Evolutionary conservation across 2,797 vertebrate species (phyloP).

Genomic region (Dendrocincla fuliginosa): DNA sequence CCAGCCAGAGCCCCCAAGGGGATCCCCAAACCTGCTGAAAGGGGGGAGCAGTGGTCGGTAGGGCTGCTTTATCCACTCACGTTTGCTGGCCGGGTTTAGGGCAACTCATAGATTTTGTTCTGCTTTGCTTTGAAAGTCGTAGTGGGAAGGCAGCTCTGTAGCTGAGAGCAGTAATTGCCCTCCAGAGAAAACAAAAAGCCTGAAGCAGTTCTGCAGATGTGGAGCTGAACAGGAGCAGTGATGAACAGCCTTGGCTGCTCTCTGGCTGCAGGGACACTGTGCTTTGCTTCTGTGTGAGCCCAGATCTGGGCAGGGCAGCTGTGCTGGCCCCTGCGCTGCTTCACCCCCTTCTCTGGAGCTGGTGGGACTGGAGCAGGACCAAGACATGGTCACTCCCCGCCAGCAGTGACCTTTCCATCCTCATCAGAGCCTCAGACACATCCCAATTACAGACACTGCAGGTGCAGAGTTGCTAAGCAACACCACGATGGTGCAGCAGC

Average conservation of each 20-base stretch:
- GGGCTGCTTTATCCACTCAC: neutral
- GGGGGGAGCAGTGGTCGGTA: fast-evolving
- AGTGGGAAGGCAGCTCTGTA: neutral
- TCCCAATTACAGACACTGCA: neutral
- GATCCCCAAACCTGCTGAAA: neutral
- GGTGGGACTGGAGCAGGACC: neutral
- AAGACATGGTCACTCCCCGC: neutral
- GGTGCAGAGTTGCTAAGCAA: conserved; percentile 65
- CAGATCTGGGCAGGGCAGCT: neutral
- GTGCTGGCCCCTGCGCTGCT: neutral
- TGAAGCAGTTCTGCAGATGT: neutral
- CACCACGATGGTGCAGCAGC: neutral
- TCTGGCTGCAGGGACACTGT: fast-evolving
- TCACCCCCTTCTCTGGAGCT: neutral
- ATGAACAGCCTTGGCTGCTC: neutral
- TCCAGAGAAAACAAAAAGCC: neutral
- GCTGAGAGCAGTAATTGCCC: neutral
- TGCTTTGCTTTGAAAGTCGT: neutral
- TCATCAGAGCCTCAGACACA: neutral
- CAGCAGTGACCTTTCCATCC: neutral
- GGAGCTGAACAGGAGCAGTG: neutral
- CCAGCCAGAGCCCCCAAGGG: neutral
- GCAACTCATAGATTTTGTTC: neutral
- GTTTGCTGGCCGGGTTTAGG: neutral
- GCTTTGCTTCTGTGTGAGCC: neutral